phyloP scores from a whole-genome alignment of 2,888 invertebrate genomes.

The Adelognathus sp. region DNA sequence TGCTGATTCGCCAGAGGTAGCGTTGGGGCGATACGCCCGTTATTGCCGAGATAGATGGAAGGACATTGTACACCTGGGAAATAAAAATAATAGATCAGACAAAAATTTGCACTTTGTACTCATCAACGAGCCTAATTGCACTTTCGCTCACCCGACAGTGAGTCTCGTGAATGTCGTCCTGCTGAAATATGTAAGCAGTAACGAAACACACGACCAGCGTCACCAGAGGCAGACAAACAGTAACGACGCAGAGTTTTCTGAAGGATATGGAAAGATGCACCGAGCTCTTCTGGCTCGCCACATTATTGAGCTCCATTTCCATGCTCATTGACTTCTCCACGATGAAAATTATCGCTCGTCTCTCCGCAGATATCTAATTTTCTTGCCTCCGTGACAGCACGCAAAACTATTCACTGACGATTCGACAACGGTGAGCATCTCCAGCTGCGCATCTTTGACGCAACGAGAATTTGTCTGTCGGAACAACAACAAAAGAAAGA shows the following conservation, averaged over 20 bases:
- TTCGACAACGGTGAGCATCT: constrained; percentile 13
- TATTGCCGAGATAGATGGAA: constrained; percentile 97
- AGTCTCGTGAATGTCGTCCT: constrained; percentile 96
- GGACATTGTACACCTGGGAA: constrained; percentile 93
- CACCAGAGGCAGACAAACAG: constrained; percentile 92
- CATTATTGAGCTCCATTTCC: constrained; percentile 77
- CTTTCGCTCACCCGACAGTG: constrained; percentile 92
- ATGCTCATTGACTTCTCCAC: constrained; percentile 6
- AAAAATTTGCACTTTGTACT: background rate
- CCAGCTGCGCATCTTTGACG: constrained; percentile 57
- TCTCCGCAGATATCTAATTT: constrained; percentile 11
- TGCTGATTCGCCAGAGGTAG: constrained; percentile 95
- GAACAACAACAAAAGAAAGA: constrained; percentile 40
- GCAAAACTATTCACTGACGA: constrained; percentile 23
- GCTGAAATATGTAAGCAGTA: constrained; percentile 94
- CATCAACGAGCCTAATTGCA: background rate
- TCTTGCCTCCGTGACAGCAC: background rate
- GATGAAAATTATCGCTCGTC: too few species aligned
- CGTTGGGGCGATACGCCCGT: constrained; percentile 96
- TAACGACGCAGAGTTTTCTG: constrained; percentile 90
- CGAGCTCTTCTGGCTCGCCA: constrained; percentile 77
- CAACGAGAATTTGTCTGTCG: constrained; percentile 56
- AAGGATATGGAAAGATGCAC: constrained; percentile 89
- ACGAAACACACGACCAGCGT: constrained; percentile 94
- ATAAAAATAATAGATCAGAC: constrained; percentile 33